These are phyloP conservation scores for Epizoanthus fatuus DNA, from an alignment of 92 coral and sea anemone species.

Conservation along the genomic window DNA sequence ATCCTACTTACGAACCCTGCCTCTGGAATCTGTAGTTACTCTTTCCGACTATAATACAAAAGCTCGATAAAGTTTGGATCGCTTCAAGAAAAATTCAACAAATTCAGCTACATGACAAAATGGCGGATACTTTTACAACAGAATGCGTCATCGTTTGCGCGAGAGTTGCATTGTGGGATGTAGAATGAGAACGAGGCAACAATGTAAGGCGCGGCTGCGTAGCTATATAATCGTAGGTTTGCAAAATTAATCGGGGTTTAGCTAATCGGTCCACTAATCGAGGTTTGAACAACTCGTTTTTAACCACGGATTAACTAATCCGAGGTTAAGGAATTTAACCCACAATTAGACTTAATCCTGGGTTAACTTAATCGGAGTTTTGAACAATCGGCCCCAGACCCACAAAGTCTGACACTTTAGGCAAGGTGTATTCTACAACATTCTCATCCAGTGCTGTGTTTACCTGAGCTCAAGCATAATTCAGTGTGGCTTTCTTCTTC, in stretches of 20 bases:
- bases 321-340: slow-evolving; percentile 26
- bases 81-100: background rate
- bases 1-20: slow-evolving; percentile 18
- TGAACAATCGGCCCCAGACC: background rate
- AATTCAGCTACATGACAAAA: slow-evolving; percentile 4
- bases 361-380: too few relatives aligned
- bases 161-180: too few relatives aligned
- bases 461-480: background rate
- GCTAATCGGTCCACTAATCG: slow-evolving; percentile 2
- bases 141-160: background rate
- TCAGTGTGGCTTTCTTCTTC: slow-evolving; percentile 1
- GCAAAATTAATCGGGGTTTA: background rate
- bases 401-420: slow-evolving; percentile 32
- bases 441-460: background rate
- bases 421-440: background rate
- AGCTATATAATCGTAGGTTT: slow-evolving; percentile 1
- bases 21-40: slow-evolving; percentile 8
- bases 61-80: slow-evolving; percentile 4
- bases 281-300: slow-evolving; percentile 16
- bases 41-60: background rate
- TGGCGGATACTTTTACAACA: slow-evolving; percentile 1
- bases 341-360: background rate
- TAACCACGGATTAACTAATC: slow-evolving; percentile 15
- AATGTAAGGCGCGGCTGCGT: slow-evolving; percentile 10
- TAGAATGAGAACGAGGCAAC: too few relatives aligned